Evolutionary conservation across 2,797 vertebrate species (phyloP).

Genomic region (Megaceryle alcyon): DNA sequence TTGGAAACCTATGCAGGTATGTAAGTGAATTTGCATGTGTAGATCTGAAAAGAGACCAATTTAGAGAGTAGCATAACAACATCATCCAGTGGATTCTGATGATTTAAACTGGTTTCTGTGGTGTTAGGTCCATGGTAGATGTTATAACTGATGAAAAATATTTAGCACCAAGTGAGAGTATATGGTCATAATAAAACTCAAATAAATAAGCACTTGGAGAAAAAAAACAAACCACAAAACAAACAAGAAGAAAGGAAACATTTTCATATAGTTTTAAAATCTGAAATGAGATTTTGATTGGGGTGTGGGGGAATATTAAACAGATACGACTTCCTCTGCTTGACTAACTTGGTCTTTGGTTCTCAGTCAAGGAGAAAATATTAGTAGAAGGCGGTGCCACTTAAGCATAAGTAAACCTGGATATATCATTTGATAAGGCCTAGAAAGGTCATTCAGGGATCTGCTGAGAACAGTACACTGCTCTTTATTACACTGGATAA

Average conservation of each 20-base stretch:
- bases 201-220: not conserved
- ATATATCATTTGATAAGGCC: not conserved
- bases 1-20: not conserved
- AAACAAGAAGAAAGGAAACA: not conserved
- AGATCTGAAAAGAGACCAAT: not conserved
- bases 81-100: not conserved
- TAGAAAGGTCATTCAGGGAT: not conserved
- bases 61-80: not conserved
- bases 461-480: not conserved
- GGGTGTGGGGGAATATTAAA: not conserved
- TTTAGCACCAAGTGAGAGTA: not conserved
- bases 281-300: not conserved
- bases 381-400: not conserved
- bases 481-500: constrained; percentile 5
- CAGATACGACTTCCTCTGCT: not conserved
- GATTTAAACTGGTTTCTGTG: not conserved
- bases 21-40: not conserved
- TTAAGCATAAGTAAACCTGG: not conserved
- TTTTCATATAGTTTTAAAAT: not conserved
- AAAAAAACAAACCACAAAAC: too few relatives aligned
- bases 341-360: not conserved
- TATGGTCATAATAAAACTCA: not conserved
- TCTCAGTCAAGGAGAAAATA: not conserved
- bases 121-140: not conserved
- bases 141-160: not conserved